Evolutionary conservation across 2,797 vertebrate genomes (phyloP).

Genomic region (Rhadinocentrus ornatus): DNA sequence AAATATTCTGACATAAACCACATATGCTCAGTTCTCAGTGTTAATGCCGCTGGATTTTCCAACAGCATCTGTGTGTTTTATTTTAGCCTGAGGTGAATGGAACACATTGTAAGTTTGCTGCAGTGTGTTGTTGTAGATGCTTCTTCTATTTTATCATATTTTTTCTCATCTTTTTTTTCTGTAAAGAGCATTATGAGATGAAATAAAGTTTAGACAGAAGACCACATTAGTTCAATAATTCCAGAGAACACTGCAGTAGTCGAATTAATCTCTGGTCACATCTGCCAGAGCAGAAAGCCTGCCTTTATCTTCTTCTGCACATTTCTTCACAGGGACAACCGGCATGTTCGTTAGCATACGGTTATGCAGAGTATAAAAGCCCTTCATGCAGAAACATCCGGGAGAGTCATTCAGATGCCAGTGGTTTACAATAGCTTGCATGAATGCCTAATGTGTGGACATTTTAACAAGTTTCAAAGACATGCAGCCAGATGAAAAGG

Average conservation of each 20-base stretch:
- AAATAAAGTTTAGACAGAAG: constrained; percentile 16
- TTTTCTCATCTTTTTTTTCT: constrained; percentile 21
- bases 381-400: constrained; percentile 40
- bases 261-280: constrained; percentile 1
- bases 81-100: not conserved
- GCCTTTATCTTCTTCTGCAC: constrained; percentile 17
- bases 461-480: constrained; percentile 7
- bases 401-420: constrained; percentile 36
- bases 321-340: constrained; percentile 17
- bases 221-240: constrained; percentile 12
- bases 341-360: constrained; percentile 49
- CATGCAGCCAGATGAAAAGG: not conserved
- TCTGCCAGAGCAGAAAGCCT: constrained; percentile 21
- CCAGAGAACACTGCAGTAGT: constrained; percentile 11
- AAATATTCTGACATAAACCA: too few relatives aligned
- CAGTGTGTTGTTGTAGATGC: not conserved
- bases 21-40: not conserved
- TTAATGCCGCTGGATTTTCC: not conserved
- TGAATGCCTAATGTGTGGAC: constrained; percentile 16
- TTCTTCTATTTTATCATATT: constrained; percentile 2
- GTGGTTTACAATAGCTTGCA: constrained; percentile 9
- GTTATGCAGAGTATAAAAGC: constrained; percentile 33
- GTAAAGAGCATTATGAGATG: constrained; percentile 33
- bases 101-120: not conserved
- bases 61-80: not conserved